A percentile compares a stretch with the other conserved stretches of the same genome.
phyloP scores from a whole-genome alignment of 2,888 invertebrate species.

The Hyposoter dolosus region DNA sequence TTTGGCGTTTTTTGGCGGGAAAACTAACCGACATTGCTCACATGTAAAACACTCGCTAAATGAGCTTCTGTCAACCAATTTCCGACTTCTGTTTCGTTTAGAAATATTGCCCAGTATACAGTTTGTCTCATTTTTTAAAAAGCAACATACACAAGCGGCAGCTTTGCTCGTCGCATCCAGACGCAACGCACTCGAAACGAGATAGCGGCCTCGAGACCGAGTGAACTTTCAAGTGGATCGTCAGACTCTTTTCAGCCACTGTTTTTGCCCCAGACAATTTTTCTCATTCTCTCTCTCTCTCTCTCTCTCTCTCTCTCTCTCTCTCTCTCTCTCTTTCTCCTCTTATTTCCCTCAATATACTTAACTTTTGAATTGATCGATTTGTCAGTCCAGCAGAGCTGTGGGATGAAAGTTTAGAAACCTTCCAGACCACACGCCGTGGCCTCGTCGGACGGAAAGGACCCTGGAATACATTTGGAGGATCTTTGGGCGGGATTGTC shows the following conservation, averaged over 20 bases:
- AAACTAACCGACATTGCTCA: conserved; percentile 46
- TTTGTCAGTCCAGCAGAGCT: conserved; percentile 26
- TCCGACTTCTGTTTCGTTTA: conserved; percentile 8
- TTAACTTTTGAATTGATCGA: conserved; percentile 35
- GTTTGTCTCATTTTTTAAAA: conserved; percentile 33
- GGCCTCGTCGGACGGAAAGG: background rate
- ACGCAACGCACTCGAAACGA: conserved; percentile 48
- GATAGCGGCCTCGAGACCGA: conserved; percentile 24
- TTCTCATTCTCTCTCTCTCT: background rate
- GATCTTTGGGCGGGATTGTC: conserved; percentile 60
- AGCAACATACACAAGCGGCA: background rate
- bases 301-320: conserved; percentile 8
- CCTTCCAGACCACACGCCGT: conserved; percentile 64
- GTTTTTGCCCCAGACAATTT: conserved; percentile 21
- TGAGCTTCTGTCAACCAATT: conserved; percentile 47
- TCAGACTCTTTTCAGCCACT: conserved; percentile 28
- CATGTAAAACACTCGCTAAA: conserved; percentile 1
- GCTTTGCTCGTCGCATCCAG: conserved; percentile 25
- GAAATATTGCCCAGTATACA: conserved; percentile 21
- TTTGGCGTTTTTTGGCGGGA: conserved; percentile 67
- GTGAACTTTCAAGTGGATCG: conserved; percentile 50
- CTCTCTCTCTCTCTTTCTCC: background rate
- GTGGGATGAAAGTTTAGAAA: conserved; percentile 37
- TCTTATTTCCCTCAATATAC: background rate
- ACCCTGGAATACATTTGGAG: conserved; percentile 47